Evolutionary conservation across 2,888 invertebrate species (phyloP), one percentile per base, ranked within the genome.

Genomic region (Ecdyonurus torrentis): DNA sequence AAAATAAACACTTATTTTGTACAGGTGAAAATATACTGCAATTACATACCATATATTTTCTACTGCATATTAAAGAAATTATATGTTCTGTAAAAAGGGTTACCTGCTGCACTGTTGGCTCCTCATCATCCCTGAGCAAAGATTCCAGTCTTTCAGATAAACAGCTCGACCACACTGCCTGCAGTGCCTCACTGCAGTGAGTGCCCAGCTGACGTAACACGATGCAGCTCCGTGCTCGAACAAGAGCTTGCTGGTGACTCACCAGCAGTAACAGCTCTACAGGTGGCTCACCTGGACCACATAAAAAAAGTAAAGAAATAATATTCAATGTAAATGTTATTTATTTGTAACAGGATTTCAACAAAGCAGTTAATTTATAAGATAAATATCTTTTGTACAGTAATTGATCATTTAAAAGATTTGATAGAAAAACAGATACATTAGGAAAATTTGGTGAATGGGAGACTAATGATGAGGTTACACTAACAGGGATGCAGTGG

Each of bases 151-250:
- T 58, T 19, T 58, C 37, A 10, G 37, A 15, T 64, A 86, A 76
- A 59, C 76, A 77, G 67, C 78, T 79, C 66, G 77, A 81, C 85
- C 86, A 87, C 61, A 81, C 79, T 1, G 74, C 74, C 65, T 81
- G 81, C 63, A 90, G 77, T 0, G 83, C 82, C 18, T 83, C 82
- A 67, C 83, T 80, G 59, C 84, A 85, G 69, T 83, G 83, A 61
- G 84, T 83, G 24, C 84, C 85, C 63, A 90, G 73, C 24, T 87
- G 76, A 67, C 84, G 79, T 20, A 89, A 76, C n/a, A 91, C 77
- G 67, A 84, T 82, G 70, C 90, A 89, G 10, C 84, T 79, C 69
- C 89, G 79, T 69, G 83, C 81, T 68, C 80, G 77, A 15, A 78
- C 68, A 2, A 69, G 52, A 20, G 70, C 69, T 66, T 74, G 74